These are phyloP conservation scores for Patagioenas fasciata DNA, from an alignment of 2,113 vertebrate genomes.

Conservation along the genomic window DNA sequence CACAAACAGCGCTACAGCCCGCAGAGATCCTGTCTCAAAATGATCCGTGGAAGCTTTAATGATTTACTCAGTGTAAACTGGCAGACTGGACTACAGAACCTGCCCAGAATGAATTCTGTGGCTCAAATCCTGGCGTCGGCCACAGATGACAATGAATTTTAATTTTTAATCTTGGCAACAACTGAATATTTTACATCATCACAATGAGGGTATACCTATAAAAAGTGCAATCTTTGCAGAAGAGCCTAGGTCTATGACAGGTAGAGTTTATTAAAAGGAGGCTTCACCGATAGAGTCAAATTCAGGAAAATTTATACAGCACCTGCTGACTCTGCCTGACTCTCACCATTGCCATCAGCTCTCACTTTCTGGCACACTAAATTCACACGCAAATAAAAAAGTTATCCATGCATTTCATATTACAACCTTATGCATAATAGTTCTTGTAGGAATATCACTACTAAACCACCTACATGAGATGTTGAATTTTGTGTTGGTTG, in stretches of 20 bases:
- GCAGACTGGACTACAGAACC: conserved; percentile 22
- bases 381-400: background rate
- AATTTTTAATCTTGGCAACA: conserved; percentile 44
- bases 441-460: background rate
- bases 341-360: background rate
- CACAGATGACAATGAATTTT: conserved; percentile 35
- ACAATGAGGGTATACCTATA: background rate
- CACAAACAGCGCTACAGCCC: background rate
- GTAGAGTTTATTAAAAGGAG: background rate
- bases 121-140: conserved; percentile 6
- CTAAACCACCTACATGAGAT: background rate
- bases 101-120: conserved; percentile 8
- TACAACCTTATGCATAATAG: background rate
- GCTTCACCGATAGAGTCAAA: background rate
- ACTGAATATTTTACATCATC: background rate
- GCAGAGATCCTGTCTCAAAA: conserved; percentile 17
- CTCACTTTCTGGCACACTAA: conserved; percentile 6
- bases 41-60: conserved; percentile 1
- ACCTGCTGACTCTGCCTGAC: conserved; percentile 1
- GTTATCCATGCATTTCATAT: background rate
- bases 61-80: conserved; percentile 35
- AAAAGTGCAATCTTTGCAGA: background rate
- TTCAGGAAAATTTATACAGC: conserved; percentile 26
- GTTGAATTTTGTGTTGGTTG: background rate
- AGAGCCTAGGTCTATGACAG: background rate